Evolutionary conservation across 2,113 vertebrate genomes (phyloP).

Genomic region (Elaphurus davidianus): DNA sequence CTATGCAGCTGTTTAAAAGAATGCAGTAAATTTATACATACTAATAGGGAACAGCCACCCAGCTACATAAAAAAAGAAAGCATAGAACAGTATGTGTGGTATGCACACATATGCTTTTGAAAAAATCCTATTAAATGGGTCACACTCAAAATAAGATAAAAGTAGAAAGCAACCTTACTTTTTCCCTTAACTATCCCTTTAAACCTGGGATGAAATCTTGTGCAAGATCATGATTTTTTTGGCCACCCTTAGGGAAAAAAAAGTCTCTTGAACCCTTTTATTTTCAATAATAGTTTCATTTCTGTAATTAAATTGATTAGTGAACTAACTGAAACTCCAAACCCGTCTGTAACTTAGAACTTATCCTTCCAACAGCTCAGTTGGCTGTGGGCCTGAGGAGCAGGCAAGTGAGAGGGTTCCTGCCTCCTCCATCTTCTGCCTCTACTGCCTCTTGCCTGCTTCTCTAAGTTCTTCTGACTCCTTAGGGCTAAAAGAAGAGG

Average conservation of each 20-base stretch:
- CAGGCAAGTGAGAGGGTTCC: neutral
- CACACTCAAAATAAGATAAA: neutral
- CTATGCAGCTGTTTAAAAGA: constrained; percentile 58
- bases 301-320: neutral
- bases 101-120: neutral
- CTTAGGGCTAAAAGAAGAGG: neutral
- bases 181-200: neutral
- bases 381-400: neutral
- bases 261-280: neutral
- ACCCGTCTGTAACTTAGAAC: neutral
- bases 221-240: neutral
- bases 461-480: neutral
- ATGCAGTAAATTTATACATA: constrained; percentile 27
- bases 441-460: neutral
- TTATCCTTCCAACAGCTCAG: neutral
- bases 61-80: constrained; percentile 22
- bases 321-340: neutral
- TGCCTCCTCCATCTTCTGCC: neutral
- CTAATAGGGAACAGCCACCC: neutral
- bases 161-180: neutral
- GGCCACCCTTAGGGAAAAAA: neutral
- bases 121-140: neutral
- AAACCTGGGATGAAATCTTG: neutral
- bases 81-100: neutral
- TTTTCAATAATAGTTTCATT: constrained; percentile 28